These are phyloP conservation scores for Carpatolechia fugitivella DNA, from an alignment of 2,888 invertebrate species.

Conservation along the genomic window DNA sequence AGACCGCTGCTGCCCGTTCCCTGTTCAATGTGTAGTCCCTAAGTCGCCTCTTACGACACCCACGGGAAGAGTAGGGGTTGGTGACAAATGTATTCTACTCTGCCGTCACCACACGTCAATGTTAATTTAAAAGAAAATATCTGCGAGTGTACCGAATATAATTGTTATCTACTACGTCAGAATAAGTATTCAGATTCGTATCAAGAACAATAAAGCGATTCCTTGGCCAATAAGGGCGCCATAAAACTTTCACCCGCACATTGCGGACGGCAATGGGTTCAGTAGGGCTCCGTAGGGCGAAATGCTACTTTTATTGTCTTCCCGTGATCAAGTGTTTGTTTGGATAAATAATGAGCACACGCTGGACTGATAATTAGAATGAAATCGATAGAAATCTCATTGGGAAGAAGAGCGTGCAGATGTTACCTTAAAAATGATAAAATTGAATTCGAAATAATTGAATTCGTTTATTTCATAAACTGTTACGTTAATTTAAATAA, in stretches of 20 bases:
- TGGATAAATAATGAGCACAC: constrained; percentile 33
- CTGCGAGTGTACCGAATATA: not conserved
- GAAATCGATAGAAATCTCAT: constrained; percentile 5
- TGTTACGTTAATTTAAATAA: no score
- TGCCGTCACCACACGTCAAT: no score
- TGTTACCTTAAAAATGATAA: no score
- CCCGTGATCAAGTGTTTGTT: constrained; percentile 44
- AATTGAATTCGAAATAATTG: no score
- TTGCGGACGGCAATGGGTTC: constrained; percentile 26
- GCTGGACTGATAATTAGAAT: constrained; percentile 8
- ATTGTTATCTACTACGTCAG: constrained; percentile 13
- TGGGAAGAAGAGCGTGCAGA: not conserved
- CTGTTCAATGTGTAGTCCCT: no score
- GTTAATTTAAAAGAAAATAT: no score
- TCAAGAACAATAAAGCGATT: constrained; percentile 46
- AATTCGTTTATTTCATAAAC: no score
- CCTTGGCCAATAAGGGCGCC: constrained; percentile 41
- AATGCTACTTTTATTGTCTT: constrained; percentile 49
- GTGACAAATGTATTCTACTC: no score
- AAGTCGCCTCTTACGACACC: no score
- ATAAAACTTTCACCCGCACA: constrained; percentile 45
- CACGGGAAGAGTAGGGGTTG: no score
- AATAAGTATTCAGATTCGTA: constrained; percentile 31
- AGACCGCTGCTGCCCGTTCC: no score
- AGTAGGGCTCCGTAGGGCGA: constrained; percentile 26